Evolutionary conservation across 1,140 invertebrate species (phyloP), one percentile per base, ranked within the genome.

Genomic region (Lucilia sericata): DNA sequence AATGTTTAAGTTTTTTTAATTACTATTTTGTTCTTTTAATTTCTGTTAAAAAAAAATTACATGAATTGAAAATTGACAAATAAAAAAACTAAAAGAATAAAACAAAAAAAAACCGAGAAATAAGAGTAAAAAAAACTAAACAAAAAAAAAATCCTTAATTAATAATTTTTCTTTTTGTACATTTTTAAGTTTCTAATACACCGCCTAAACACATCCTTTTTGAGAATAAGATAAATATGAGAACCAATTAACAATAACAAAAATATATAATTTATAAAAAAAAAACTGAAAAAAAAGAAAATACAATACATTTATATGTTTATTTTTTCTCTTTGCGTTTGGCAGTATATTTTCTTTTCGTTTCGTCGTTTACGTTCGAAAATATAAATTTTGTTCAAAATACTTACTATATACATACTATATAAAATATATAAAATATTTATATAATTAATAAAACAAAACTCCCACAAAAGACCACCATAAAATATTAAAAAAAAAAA

Each of bases 181-280:
- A 51, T 17, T 83, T 84, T 85, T 84, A 30, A 65, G n/a, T 60
- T 82, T 84, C 42, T 74, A 80, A 85, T 84, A 85, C 81, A 81
- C 83, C 85, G 89, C 89, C 89, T 88, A 88, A 90, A 90, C 88
- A 87, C 88, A 90, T 90, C 89, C 89, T 90, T 90, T 90, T 90
- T 90, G 81, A 84, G 36, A 86, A 76, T 83, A 88, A 88, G 89
- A 90, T 87, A 89, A 90, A 90, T 90, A 90, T 90, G 89, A 90
- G 89, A 90, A 90, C 89, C 88, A 90, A 86, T 82, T 75, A 84
- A 60, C 55, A 60, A 60, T n/a, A n/a, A 60, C 14, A 60, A 19
- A 70, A 70, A 47, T 70, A 25, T 82, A 74, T 70, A 82, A 74
- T n/a, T 65, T 70, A 36, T 74, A 70, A 9, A 78, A 78, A 78